These are phyloP conservation scores for Leptinotarsa haldemani DNA, from an alignment of 2,888 invertebrate genomes.

Conservation along the genomic window DNA sequence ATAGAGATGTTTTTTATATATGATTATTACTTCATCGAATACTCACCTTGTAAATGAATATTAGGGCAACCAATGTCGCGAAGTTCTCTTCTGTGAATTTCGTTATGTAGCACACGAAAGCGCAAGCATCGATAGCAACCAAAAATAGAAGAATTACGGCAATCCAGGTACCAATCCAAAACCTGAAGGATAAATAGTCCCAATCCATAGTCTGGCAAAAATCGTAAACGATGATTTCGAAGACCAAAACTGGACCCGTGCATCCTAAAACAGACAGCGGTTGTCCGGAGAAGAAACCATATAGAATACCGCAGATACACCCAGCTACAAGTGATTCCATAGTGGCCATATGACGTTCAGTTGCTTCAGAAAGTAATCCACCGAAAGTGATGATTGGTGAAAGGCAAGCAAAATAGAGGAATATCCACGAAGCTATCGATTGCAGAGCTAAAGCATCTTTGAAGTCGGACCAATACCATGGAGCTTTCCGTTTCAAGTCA, in stretches of 20 bases:
- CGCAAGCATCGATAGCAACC: conserved; percentile 95
- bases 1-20: background rate
- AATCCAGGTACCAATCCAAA: conserved; percentile 98
- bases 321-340: conserved; percentile 92
- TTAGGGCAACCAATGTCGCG: conserved; percentile 95
- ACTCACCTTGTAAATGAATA: conserved; percentile 94
- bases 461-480: conserved; percentile 92
- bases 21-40: too few relatives aligned
- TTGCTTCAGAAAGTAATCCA: conserved; percentile 93
- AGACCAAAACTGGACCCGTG: conserved; percentile 96
- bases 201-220: conserved; percentile 86
- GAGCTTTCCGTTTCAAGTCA: conserved; percentile 90
- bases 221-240: conserved; percentile 95
- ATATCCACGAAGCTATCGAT: conserved; percentile 96
- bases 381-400: conserved; percentile 99
- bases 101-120: conserved; percentile 96
- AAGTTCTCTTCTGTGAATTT: conserved; percentile 99
- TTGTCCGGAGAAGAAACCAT: conserved; percentile 95
- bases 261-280: conserved; percentile 95
- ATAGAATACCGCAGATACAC: conserved; percentile 92
- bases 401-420: conserved; percentile 95
- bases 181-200: conserved; percentile 93
- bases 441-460: conserved; percentile 92
- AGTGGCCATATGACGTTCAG: conserved; percentile 89
- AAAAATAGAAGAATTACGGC: conserved; percentile 84